These are phyloP conservation scores for Peromyscus californicus DNA, from an alignment of 2,113 vertebrate genomes.

Conservation along the genomic window DNA sequence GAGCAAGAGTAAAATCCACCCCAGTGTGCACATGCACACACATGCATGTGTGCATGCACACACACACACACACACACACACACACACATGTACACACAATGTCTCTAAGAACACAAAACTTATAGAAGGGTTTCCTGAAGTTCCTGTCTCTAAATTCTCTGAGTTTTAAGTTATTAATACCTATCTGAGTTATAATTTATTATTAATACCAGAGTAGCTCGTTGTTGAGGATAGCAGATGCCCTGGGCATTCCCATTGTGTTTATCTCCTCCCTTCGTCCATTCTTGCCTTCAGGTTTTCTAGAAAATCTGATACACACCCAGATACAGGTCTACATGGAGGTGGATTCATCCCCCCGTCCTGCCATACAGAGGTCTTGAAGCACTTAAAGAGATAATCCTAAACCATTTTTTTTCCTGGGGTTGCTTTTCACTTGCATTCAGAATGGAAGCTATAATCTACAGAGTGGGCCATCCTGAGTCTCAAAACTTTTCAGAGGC, in stretches of 20 bases:
- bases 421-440: constrained; percentile 18
- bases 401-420: constrained; percentile 39
- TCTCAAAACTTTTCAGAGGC: constrained; percentile 41
- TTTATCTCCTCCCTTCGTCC: background rate
- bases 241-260: background rate
- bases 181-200: constrained; percentile 14
- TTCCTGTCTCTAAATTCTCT: constrained; percentile 40
- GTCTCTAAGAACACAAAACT: constrained; percentile 10
- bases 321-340: background rate
- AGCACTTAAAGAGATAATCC: background rate
- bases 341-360: background rate
- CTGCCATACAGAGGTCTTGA: background rate
- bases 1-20: constrained; percentile 61
- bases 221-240: background rate
- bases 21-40: background rate
- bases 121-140: constrained; percentile 41
- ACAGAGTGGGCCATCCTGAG: background rate
- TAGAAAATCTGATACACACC: constrained; percentile 38
- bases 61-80: background rate
- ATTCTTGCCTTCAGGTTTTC: constrained; percentile 43
- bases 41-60: background rate
- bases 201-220: background rate
- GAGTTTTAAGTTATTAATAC: constrained; percentile 2
- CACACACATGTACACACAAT: background rate
- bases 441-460: constrained; percentile 13